These are phyloP conservation scores for Chiridota heheva DNA, from an alignment of 35 echinoderm and acorn worm species.

Conservation along the genomic window DNA sequence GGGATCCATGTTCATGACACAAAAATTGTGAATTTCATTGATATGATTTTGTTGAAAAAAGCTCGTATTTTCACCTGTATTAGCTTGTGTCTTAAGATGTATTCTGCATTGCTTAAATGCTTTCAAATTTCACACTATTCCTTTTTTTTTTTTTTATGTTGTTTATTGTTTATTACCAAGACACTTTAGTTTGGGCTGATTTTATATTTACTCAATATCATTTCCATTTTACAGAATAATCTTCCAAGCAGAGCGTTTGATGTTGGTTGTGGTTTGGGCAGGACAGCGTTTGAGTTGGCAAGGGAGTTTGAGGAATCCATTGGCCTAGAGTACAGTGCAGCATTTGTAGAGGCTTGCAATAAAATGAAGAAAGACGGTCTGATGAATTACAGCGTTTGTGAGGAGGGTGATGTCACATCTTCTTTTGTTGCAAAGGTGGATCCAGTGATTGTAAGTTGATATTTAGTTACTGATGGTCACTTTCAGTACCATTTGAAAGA, in stretches of 20 bases:
- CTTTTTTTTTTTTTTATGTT: no score
- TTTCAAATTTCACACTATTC: no score
- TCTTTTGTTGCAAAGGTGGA: constrained; percentile 65
- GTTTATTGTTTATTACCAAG: no score
- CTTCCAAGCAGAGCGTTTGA: constrained; percentile 89
- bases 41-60: no score
- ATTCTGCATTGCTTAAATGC: no score
- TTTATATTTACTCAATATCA: no score
- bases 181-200: no score
- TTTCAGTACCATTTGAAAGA: no score
- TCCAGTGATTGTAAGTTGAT: constrained; percentile 87
- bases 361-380: constrained; percentile 65
- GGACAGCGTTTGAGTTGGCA: constrained; percentile 87
- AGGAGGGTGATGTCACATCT: constrained; percentile 84
- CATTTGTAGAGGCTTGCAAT: constrained; percentile 88
- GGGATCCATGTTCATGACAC: no score
- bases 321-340: constrained; percentile 77
- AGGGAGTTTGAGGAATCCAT: constrained; percentile 82
- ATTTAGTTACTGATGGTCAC: background rate
- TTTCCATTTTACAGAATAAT: constrained; percentile 46
- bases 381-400: constrained; percentile 75
- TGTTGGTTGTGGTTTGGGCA: constrained; percentile 92
- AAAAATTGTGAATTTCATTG: no score
- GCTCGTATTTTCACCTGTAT: no score
- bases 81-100: no score